Evolutionary conservation across 2,888 invertebrate genomes (phyloP).

Genomic region (Nymphalis c-album): DNA sequence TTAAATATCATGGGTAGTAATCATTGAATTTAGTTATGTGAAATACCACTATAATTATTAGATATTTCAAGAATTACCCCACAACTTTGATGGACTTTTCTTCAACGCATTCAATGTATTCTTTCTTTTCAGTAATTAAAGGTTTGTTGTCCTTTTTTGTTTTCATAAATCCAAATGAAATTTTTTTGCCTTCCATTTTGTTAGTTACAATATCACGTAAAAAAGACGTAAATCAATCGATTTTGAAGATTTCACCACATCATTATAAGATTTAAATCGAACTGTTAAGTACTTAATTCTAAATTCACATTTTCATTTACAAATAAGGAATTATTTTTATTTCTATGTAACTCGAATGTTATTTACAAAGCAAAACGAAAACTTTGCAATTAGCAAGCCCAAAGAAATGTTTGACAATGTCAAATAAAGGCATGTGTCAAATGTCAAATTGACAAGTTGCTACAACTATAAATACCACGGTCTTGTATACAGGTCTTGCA

Average conservation of each 20-base stretch:
- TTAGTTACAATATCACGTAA: neutral
- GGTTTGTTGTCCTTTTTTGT: slow-evolving; percentile 72
- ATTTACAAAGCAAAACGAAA: slow-evolving; percentile 4
- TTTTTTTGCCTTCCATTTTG: slow-evolving; percentile 85
- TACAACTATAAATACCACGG: no score
- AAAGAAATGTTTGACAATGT: neutral
- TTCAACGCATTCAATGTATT: slow-evolving; percentile 89
- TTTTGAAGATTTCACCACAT: neutral
- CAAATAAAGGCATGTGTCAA: neutral
- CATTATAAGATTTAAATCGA: neutral
- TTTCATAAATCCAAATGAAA: slow-evolving; percentile 91
- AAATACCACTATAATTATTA: no score
- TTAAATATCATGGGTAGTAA: no score
- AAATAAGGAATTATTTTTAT: neutral
- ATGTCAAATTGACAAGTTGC: no score
- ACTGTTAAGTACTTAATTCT: neutral
- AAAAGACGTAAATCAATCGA: neutral
- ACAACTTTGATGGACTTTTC: slow-evolving; percentile 88
- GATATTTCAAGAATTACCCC: slow-evolving; percentile 70
- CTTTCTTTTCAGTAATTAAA: slow-evolving; percentile 77
- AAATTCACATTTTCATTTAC: neutral
- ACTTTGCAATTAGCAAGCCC: no score
- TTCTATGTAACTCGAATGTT: neutral
- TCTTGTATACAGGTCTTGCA: no score
- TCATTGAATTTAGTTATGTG: no score